A percentile compares a stretch with the other conserved stretches of the same genome.
phyloP scores from a whole-genome alignment of 2,113 vertebrate genomes.

The Rhinoptilus africanus region DNA sequence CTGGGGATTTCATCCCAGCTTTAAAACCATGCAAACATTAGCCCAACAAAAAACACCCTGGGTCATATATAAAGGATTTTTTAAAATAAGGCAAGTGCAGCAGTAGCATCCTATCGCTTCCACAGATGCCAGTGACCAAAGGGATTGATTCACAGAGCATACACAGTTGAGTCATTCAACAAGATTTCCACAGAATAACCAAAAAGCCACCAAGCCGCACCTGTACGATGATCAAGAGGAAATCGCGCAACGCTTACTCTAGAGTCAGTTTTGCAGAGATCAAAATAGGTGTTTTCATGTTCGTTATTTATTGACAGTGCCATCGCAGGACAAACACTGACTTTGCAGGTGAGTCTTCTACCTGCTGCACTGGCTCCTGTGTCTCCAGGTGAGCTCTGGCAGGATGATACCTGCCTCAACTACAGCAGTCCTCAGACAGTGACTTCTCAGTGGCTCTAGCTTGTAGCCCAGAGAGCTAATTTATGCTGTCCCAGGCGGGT shows the following conservation, averaged over 20 bases:
- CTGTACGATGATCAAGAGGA: background rate
- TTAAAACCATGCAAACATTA: accelerated
- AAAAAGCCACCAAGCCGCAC: background rate
- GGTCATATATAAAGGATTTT: background rate
- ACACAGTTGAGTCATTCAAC: background rate
- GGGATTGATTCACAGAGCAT: background rate
- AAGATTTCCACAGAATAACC: background rate
- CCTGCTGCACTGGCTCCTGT: background rate
- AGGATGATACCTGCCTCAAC: background rate
- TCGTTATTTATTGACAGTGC: background rate
- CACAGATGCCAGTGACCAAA: background rate
- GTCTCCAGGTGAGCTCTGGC: background rate
- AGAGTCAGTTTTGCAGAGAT: background rate
- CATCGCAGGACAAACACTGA: background rate
- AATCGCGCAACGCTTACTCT: background rate
- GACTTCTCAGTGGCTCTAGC: background rate
- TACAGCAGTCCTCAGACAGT: background rate
- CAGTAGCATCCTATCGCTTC: background rate
- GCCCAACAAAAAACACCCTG: background rate
- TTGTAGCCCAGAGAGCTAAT: background rate
- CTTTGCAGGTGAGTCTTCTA: background rate
- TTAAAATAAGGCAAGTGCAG: background rate
- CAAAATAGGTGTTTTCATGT: background rate
- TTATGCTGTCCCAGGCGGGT: background rate
- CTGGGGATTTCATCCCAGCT: background rate